Evolutionary conservation across 53 echinoderm and acorn worm species (phyloP).

Genomic region (Holothuria leucospilota): DNA sequence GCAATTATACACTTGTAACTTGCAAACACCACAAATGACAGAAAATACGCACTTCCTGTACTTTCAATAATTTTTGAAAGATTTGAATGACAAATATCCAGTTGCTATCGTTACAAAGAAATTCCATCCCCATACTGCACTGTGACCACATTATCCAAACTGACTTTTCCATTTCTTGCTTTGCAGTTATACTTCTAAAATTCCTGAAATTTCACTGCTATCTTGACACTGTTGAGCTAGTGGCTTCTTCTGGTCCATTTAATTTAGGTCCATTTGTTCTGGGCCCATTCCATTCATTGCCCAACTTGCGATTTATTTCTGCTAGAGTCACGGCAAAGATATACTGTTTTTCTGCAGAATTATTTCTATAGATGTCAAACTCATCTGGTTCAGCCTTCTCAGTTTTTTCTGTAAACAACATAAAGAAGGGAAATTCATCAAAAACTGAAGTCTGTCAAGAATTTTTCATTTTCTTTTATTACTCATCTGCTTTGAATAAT

Average conservation of each 20-base stretch:
- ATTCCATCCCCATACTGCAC: too few relatives aligned
- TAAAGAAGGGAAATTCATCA: background rate
- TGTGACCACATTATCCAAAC: too few relatives aligned
- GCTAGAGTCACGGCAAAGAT: conserved; percentile 79
- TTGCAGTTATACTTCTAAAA: too few relatives aligned
- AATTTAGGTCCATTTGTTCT: background rate
- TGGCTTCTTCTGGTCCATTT: background rate
- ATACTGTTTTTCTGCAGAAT: conserved; percentile 83
- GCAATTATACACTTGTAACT: too few relatives aligned
- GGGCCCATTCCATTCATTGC: conserved; percentile 80
- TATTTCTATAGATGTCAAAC: conserved; percentile 78
- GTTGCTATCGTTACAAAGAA: too few relatives aligned
- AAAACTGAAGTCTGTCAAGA: background rate
- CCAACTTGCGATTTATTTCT: conserved; percentile 91
- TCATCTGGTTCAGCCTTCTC: conserved; percentile 74
- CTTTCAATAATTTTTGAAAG: too few relatives aligned
- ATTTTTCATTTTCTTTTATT: background rate
- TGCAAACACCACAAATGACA: too few relatives aligned
- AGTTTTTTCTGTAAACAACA: background rate
- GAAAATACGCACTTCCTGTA: too few relatives aligned
- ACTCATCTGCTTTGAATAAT: background rate
- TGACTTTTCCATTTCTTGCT: too few relatives aligned
- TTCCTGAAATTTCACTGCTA: conserved; percentile 1
- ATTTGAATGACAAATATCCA: too few relatives aligned
- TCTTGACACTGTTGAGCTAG: conserved; percentile 44